These are phyloP conservation scores for Hermetia illucens DNA, from an alignment of 1,140 invertebrate genomes.

Conservation along the genomic window DNA sequence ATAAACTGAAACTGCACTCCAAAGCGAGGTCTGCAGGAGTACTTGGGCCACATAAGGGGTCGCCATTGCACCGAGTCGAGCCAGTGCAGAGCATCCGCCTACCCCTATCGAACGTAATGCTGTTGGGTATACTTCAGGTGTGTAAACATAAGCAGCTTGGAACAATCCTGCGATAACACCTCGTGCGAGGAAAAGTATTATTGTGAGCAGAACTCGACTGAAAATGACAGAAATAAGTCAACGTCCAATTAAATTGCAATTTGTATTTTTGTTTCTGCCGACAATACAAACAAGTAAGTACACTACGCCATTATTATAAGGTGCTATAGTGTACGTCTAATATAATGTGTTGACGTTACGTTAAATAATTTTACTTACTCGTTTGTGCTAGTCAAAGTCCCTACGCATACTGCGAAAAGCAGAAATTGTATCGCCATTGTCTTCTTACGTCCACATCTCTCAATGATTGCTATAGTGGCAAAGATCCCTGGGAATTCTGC, in stretches of 20 bases:
- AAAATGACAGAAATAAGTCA: constrained; percentile 12
- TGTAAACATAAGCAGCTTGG: constrained; percentile 91
- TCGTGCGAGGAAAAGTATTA: constrained; percentile 76
- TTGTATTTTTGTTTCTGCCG: not conserved
- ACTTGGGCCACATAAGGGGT: constrained; percentile 76
- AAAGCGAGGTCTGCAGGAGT: constrained; percentile 38
- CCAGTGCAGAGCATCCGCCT: constrained; percentile 63
- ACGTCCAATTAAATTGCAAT: not conserved
- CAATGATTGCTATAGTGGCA: constrained; percentile 82
- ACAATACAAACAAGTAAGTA: not conserved
- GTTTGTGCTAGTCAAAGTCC: constrained; percentile 60
- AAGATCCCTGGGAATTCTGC: constrained; percentile 95
- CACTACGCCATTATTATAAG: constrained; percentile 2
- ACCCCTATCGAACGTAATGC: constrained; percentile 59
- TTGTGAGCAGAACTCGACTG: constrained; percentile 65
- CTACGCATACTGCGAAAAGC: constrained; percentile 68
- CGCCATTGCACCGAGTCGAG: constrained; percentile 64
- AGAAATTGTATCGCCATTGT: constrained; percentile 92
- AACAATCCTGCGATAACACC: constrained; percentile 89
- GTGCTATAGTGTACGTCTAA: constrained; percentile 4
- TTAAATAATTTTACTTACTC: constrained; percentile 55
- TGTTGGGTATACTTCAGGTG: constrained; percentile 59
- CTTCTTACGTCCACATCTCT: constrained; percentile 77
- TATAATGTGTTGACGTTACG: constrained; percentile 1
- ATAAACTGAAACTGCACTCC: constrained; percentile 44